Percentiles rank a stretch among this genome's conserved stretches.
These are phyloP conservation scores for Eulemur rufifrons DNA, from an alignment of 2,113 vertebrate species.

Conservation along the genomic window DNA sequence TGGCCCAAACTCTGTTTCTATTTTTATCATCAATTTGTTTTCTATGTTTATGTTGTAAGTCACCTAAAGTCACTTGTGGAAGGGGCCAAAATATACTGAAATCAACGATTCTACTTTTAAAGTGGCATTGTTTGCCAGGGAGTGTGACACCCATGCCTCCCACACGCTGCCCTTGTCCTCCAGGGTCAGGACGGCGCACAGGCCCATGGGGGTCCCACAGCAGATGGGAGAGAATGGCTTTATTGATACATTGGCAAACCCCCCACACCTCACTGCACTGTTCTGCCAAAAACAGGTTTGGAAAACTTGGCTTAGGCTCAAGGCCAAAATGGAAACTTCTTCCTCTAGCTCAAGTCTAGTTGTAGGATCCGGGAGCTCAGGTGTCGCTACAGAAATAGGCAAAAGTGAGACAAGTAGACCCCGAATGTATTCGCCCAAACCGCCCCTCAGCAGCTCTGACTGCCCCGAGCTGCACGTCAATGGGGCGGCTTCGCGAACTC, in stretches of 20 bases:
- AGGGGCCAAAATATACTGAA: not conserved
- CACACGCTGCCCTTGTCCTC: accelerated
- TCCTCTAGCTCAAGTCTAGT: not conserved
- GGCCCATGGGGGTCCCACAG: not conserved
- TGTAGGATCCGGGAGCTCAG: not conserved
- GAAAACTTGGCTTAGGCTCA: not conserved
- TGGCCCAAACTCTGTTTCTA: not conserved
- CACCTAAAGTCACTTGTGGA: not conserved
- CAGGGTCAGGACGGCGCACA: not conserved
- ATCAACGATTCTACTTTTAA: not conserved
- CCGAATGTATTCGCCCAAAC: not conserved
- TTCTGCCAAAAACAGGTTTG: not conserved
- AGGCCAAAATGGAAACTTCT: not conserved
- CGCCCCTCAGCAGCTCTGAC: accelerated
- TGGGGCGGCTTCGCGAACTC: accelerated
- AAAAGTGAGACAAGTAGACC: accelerated
- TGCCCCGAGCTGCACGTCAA: accelerated
- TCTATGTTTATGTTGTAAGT: not conserved
- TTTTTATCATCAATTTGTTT: slow-evolving; percentile 2
- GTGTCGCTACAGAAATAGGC: not conserved
- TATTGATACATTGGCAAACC: not conserved
- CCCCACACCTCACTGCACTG: accelerated
- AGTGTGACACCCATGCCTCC: not conserved
- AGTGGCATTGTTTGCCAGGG: not conserved
- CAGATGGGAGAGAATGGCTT: not conserved